These are phyloP conservation scores for Phrynosoma blainvillii DNA, from an alignment of 2,113 vertebrate species.

Conservation along the genomic window DNA sequence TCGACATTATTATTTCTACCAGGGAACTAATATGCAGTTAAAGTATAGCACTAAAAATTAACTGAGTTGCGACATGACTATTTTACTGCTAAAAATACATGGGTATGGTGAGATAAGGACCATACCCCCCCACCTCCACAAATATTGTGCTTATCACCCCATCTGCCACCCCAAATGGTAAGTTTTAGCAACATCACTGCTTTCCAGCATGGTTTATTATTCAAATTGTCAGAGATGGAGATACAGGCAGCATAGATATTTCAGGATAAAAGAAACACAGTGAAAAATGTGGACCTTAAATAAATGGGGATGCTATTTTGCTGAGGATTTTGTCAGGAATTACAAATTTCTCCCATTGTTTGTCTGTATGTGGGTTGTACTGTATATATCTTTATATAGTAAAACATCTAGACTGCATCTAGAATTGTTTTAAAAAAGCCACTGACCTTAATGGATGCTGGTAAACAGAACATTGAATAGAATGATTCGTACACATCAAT, in stretches of 20 bases:
- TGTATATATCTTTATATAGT: no score
- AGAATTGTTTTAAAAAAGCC: constrained; percentile 62
- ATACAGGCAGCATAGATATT: constrained; percentile 74
- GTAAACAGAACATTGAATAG: constrained; percentile 73
- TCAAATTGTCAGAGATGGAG: constrained; percentile 78
- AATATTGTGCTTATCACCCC: constrained; percentile 82
- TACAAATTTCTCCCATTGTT: not conserved
- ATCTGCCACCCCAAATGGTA: constrained; percentile 85
- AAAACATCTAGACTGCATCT: constrained; percentile 61
- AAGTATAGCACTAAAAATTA: constrained; percentile 64
- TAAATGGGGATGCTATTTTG: constrained; percentile 54
- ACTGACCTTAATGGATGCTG: constrained; percentile 56
- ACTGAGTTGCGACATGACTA: constrained; percentile 75
- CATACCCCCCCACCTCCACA: constrained; percentile 75
- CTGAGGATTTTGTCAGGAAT: constrained; percentile 31
- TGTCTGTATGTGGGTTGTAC: not conserved
- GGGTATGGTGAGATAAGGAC: constrained; percentile 73
- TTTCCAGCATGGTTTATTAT: constrained; percentile 83
- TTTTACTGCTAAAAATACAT: constrained; percentile 79
- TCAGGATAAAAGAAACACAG: constrained; percentile 72
- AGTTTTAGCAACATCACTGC: constrained; percentile 80
- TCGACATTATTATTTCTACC: constrained; percentile 62
- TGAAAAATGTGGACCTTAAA: constrained; percentile 64
- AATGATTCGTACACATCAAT: constrained; percentile 74
- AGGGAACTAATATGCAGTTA: constrained; percentile 71